Conservation (phyloP, 2,113 vertebrate species). For the Spheniscus mendiculus region DNA sequence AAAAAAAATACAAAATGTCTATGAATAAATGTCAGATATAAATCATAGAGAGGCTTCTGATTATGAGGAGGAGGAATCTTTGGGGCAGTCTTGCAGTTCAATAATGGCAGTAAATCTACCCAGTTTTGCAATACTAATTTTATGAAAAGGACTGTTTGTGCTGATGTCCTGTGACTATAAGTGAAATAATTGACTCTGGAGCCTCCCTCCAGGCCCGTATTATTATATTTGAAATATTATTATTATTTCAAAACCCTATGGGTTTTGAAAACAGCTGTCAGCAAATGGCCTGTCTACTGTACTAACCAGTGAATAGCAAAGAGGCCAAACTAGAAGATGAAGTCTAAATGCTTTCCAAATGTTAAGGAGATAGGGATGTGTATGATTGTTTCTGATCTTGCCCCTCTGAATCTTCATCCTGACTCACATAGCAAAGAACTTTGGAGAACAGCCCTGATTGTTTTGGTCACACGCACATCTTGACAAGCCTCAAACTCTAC, state of each 20-base stretch:
- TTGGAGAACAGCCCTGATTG: neutral
- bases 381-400: neutral
- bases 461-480: neutral
- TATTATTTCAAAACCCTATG: no score
- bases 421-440: neutral
- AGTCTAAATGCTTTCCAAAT: neutral
- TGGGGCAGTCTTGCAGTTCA: neutral
- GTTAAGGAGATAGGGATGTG: neutral
- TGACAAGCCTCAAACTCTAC: neutral
- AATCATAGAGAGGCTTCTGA: neutral
- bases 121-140: neutral
- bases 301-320: neutral
- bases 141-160: neutral
- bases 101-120: neutral
- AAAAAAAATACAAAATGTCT: neutral
- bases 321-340: neutral
- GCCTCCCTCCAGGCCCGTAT: neutral
- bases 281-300: neutral
- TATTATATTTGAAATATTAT: neutral
- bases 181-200: neutral
- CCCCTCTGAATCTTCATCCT: neutral
- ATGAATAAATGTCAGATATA: neutral
- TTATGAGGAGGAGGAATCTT: neutral
- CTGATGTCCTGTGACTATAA: neutral
- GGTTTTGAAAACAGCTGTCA: neutral